These are phyloP conservation scores for Dysdera silvatica DNA, from an alignment of 1,140 invertebrate genomes.

Conservation along the genomic window DNA sequence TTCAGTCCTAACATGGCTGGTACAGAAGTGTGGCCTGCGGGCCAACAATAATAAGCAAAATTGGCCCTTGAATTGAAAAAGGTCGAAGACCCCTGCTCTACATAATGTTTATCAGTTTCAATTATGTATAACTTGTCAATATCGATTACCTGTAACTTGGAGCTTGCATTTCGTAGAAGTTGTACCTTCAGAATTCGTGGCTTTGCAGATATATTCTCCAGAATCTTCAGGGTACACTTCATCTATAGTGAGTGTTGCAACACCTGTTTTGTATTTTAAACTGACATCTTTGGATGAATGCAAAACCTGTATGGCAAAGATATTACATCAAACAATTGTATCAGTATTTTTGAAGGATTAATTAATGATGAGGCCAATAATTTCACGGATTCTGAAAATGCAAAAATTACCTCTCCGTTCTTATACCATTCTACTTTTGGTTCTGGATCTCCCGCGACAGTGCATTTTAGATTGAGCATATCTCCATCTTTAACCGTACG, in stretches of 20 bases:
- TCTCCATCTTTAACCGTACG: conserved; percentile 74
- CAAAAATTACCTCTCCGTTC: conserved; percentile 55
- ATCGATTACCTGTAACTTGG: conserved; percentile 14
- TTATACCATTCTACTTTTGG: conserved; percentile 77
- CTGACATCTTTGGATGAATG: conserved; percentile 75
- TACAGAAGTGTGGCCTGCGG: too few species aligned
- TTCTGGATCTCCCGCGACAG: conserved; percentile 82
- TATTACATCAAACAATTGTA: too few species aligned
- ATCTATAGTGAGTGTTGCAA: conserved; percentile 74
- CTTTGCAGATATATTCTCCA: conserved; percentile 76
- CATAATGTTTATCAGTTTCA: too few species aligned
- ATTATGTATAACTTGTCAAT: too few species aligned
- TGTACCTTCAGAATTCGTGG: conserved; percentile 80
- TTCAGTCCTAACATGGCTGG: too few species aligned
- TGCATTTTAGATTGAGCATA: conserved; percentile 62
- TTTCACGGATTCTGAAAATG: neutral
- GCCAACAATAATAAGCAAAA: too few species aligned
- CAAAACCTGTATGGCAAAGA: conserved; percentile 46
- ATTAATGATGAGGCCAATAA: too few species aligned
- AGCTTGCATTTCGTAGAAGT: conserved; percentile 73
- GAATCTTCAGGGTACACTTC: conserved; percentile 92
- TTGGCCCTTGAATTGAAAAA: too few species aligned
- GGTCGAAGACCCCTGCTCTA: too few species aligned
- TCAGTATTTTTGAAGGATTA: too few species aligned
- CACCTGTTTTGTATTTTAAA: conserved; percentile 79